A percentile compares a stretch with the other conserved stretches of the same genome.
Evolutionary conservation across 2,888 invertebrate genomes (phyloP).

Genomic region (Tachina grossa): DNA sequence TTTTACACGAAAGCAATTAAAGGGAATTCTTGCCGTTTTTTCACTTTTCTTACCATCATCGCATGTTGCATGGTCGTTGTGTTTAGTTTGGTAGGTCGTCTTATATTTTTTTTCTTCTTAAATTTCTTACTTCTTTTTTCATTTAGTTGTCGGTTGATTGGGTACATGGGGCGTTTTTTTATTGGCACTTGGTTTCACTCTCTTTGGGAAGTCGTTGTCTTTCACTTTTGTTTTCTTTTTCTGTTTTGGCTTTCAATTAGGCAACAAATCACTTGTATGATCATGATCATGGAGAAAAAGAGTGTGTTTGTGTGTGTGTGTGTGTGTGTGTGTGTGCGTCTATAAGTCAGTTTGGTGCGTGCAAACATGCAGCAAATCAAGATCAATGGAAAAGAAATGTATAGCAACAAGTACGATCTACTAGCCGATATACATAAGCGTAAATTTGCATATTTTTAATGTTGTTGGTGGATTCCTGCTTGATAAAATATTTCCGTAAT

Average conservation of each 20-base stretch:
- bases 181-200: constrained; percentile 76
- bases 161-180: constrained; percentile 58
- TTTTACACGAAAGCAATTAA: neutral
- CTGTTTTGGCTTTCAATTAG: constrained; percentile 64
- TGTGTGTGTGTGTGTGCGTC: neutral
- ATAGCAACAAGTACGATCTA: constrained; percentile 13
- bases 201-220: constrained; percentile 71
- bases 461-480: constrained; percentile 34
- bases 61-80: constrained; percentile 4
- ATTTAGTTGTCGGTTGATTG: constrained; percentile 47
- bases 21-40: neutral
- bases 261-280: constrained; percentile 60
- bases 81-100: constrained; percentile 51
- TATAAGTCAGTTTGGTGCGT: constrained; percentile 44
- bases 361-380: constrained; percentile 54
- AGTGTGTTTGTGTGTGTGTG: too few species aligned
- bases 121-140: constrained; percentile 18
- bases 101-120: constrained; percentile 27
- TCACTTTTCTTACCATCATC: constrained; percentile 23
- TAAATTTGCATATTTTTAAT: constrained; percentile 49
- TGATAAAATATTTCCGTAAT: constrained; percentile 56
- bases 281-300: neutral
- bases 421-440: constrained; percentile 13
- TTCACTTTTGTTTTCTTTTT: constrained; percentile 71
- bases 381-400: constrained; percentile 53